phyloP scores from a whole-genome alignment of 92 coral and sea anemone genomes.

The Zoanthus solanderi region DNA sequence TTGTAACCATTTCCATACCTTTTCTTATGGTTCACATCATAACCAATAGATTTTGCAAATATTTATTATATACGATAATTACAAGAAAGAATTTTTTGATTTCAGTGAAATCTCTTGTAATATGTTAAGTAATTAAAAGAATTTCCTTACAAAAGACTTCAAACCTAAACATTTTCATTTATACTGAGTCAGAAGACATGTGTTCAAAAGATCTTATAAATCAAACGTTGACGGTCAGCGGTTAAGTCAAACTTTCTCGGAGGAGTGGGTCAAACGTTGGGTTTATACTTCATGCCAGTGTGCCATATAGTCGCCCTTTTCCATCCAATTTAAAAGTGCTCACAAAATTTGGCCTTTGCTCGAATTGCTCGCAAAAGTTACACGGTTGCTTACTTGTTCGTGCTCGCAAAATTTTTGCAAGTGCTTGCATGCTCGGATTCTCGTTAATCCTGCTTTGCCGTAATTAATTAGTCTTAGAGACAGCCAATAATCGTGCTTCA shows the following conservation, averaged over 20 bases:
- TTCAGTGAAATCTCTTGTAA: neutral
- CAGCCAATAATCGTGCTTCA: too few relatives aligned
- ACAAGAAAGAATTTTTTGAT: neutral
- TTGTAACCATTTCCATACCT: conserved; percentile 90
- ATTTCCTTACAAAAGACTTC: conserved; percentile 24
- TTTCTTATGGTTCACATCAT: conserved; percentile 24
- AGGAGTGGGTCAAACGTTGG: neutral
- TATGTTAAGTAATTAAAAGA: neutral
- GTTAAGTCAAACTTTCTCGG: neutral
- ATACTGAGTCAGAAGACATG: conserved; percentile 4
- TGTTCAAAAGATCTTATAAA: neutral
- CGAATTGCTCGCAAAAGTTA: too few relatives aligned
- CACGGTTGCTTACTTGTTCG: too few relatives aligned
- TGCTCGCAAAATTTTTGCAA: too few relatives aligned
- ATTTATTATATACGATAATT: neutral
- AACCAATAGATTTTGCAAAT: neutral
- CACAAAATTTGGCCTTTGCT: too few relatives aligned
- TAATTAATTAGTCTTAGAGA: too few relatives aligned
- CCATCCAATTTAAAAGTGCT: too few relatives aligned
- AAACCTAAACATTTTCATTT: neutral
- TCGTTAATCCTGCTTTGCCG: too few relatives aligned
- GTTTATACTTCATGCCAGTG: too few relatives aligned
- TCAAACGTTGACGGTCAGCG: conserved; percentile 22
- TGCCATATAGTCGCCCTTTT: too few relatives aligned
- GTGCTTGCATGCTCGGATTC: too few relatives aligned